Evolutionary conservation across 2,888 invertebrate genomes (phyloP), one percentile per base, ranked within the genome.

Genomic region (Acronicta psi): DNA sequence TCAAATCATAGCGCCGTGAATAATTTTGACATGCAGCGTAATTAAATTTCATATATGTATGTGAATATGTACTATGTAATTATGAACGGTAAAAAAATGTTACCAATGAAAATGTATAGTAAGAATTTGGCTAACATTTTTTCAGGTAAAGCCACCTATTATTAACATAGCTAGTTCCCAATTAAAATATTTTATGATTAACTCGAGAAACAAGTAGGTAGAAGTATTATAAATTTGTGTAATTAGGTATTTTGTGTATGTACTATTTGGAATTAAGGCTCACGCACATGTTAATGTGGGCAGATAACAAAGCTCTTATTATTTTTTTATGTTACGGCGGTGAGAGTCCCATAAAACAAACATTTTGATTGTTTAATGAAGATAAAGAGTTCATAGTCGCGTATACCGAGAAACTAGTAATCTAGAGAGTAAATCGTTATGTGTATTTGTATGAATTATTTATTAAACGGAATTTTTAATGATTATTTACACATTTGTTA

Each of bases 11-110:
- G 77, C 40, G 80, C 80, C 82, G 82, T 86, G 82, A 84, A 86
- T 78, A 79, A 76, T 83, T 83, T 81, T 81, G 80, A 82, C 75
- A 75, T 73, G 79, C 70, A 64, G 63, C 72, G 66, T 80, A 82
- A 84, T 83, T 85, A 84, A 79, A 79, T 80, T 78, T 79, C 79
- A 76, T 76, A 73, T 70, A 76, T 81, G 78, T n/a, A 34, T 73
- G 68, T 72, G 11, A 11, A 2, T 29, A 11, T 11, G 11, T 29
- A 29, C 9, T 60, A 73, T 70, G 69, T 77, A 63, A 79, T 77
- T 80, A 76, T 40, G 50, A 75, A 66, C 70, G 55, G 54, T 72
- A 67, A 73, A 73, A 76, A 66, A 65, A 78, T 73, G 46, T 73
- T 51, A 53, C 44, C 51, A 76, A 66, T 53, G 54, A 63, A 74